Evolutionary conservation across 2,113 vertebrate species (phyloP).

Genomic region (Leptodactylus fuscus): DNA sequence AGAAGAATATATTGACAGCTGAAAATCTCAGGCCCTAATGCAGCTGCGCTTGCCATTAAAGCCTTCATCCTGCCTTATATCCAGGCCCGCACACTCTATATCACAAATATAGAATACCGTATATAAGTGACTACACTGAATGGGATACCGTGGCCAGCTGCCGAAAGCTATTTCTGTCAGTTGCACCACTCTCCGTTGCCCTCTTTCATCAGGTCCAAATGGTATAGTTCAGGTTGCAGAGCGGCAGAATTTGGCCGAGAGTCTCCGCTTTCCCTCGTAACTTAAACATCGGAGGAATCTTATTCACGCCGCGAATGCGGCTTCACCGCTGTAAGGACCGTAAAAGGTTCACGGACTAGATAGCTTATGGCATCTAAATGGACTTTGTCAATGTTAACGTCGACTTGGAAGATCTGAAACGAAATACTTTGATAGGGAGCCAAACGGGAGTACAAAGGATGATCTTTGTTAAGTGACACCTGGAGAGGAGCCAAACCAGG

Average conservation of each 20-base stretch:
- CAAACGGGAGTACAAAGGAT: conserved; percentile 32
- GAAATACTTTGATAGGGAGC: conserved; percentile 5
- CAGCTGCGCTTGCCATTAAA: conserved; percentile 59
- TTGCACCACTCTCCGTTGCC: conserved; percentile 41
- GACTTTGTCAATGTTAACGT: conserved; percentile 17
- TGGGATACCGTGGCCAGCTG: conserved; percentile 55
- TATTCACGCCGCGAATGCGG: conserved; percentile 36
- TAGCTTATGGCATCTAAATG: conserved; percentile 2
- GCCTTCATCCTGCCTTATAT: conserved; percentile 50
- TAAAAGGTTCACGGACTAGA: conserved; percentile 37
- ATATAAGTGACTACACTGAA: conserved; percentile 57
- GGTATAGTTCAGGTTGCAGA: conserved; percentile 52
- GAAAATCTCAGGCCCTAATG: conserved; percentile 25
- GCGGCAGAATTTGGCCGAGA: conserved; percentile 31
- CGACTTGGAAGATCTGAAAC: conserved; percentile 34
- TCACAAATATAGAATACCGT: conserved; percentile 61
- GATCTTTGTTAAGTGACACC: conserved; percentile 33
- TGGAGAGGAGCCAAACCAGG: conserved; percentile 17
- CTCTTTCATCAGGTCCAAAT: conserved; percentile 52
- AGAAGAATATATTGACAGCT: conserved; percentile 57
- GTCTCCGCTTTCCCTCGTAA: conserved; percentile 42
- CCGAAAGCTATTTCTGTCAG: conserved; percentile 49
- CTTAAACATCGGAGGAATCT: conserved; percentile 51
- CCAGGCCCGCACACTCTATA: conserved; percentile 51
- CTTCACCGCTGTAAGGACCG: neutral